Percentiles rank a stretch among this genome's conserved stretches.
phyloP scores from a whole-genome alignment of 1,140 invertebrate species.

The Lepidurus arcticus region DNA sequence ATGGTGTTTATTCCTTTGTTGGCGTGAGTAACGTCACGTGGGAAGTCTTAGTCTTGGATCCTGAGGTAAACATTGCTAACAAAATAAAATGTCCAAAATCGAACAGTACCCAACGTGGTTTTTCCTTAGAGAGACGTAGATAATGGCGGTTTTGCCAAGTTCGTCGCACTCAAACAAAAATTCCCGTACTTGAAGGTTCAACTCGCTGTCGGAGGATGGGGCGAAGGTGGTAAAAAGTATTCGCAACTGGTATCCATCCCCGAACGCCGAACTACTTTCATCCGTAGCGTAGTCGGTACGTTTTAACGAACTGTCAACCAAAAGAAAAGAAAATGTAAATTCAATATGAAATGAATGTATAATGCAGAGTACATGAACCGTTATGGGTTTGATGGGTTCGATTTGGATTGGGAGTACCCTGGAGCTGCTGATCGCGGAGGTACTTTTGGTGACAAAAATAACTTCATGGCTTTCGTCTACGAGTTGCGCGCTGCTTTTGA shows the following conservation, averaged over 20 bases:
- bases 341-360: background rate
- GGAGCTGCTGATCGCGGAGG: slow-evolving; percentile 78
- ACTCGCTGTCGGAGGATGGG: slow-evolving; percentile 81
- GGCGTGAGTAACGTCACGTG: slow-evolving; percentile 71
- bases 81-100: background rate
- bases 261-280: slow-evolving; percentile 61
- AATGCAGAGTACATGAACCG: slow-evolving; percentile 51
- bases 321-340: background rate
- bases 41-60: slow-evolving; percentile 71
- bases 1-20: slow-evolving; percentile 84
- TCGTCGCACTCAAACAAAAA: slow-evolving; percentile 63
- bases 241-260: slow-evolving; percentile 67
- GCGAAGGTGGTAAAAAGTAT: slow-evolving; percentile 77
- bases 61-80: slow-evolving; percentile 54
- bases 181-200: slow-evolving; percentile 68
- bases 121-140: slow-evolving; percentile 60
- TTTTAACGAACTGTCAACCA: background rate
- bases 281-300: slow-evolving; percentile 66
- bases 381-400: slow-evolving; percentile 74
- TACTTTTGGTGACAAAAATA: slow-evolving; percentile 71
- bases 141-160: slow-evolving; percentile 72
- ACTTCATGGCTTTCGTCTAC: slow-evolving; percentile 58
- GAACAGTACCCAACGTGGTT: background rate
- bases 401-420: slow-evolving; percentile 82
- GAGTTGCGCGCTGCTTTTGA: slow-evolving; percentile 72